These are phyloP conservation scores for Drosophila koepferae DNA, from an alignment of 2,888 invertebrate genomes.

Conservation along the genomic window DNA sequence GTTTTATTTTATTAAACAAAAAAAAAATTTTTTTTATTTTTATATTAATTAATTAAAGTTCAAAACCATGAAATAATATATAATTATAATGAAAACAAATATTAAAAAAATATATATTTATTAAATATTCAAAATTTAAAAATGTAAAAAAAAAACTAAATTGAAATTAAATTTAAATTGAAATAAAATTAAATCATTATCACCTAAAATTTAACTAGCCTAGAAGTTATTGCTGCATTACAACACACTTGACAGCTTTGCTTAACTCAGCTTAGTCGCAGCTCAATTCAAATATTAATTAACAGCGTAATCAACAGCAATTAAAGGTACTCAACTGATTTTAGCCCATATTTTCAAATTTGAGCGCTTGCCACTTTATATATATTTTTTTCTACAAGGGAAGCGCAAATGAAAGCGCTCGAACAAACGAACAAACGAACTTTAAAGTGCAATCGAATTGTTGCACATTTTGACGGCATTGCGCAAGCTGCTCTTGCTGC, in stretches of 20 bases:
- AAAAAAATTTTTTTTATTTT: too few relatives aligned
- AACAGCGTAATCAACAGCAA: not conserved
- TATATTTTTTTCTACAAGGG: not conserved
- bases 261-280: not conserved
- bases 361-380: not conserved
- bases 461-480: constrained; percentile 11
- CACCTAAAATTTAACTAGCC: not conserved
- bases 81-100: too few relatives aligned
- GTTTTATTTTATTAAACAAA: too few relatives aligned
- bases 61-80: too few relatives aligned
- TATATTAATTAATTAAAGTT: too few relatives aligned
- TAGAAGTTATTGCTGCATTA: not conserved
- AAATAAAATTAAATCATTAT: too few relatives aligned
- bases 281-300: not conserved
- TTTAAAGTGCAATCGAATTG: constrained; percentile 26
- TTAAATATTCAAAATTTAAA: too few relatives aligned
- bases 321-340: not conserved
- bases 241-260: not conserved
- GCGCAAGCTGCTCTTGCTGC: not conserved
- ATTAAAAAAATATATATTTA: too few relatives aligned
- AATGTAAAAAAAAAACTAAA: too few relatives aligned
- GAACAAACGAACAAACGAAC: too few relatives aligned
- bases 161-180: too few relatives aligned
- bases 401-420: not conserved
- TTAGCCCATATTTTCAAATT: not conserved